A percentile compares a stretch with the other conserved stretches of the same genome.
Conservation (phyloP, 2,888 invertebrate genomes). For the Hoplodrina ambigua region DNA sequence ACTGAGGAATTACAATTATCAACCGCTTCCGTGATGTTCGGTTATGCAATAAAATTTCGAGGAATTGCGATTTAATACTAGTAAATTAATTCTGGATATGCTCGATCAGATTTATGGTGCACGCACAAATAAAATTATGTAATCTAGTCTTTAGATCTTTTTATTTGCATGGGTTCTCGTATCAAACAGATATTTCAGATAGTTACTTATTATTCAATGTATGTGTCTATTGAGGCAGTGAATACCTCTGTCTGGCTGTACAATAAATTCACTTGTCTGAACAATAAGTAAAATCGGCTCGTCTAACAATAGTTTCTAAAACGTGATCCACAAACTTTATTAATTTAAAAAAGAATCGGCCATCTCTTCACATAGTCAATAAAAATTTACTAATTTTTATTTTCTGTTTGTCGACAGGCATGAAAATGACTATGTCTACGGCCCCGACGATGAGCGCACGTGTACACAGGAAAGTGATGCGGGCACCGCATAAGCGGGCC, state of each 20-base stretch:
- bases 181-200: conserved; percentile 2
- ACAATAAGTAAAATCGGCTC: neutral
- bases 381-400: conserved; percentile 66
- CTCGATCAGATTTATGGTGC: conserved; percentile 3
- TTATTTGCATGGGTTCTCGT: conserved; percentile 3
- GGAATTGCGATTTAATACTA: conserved; percentile 16
- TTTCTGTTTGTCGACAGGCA: conserved; percentile 89
- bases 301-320: conserved; percentile 2
- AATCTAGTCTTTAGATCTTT: neutral
- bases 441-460: conserved; percentile 92
- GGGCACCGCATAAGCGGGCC: conserved; percentile 91
- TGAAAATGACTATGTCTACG: conserved; percentile 94
- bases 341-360: neutral
- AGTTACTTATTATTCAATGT: conserved; percentile 19
- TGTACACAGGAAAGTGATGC: conserved; percentile 92
- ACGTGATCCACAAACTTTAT: neutral
- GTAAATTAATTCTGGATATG: conserved; percentile 10
- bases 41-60: conserved; percentile 44
- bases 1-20: conserved; percentile 53
- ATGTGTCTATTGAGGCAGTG: conserved; percentile 1
- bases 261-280: conserved; percentile 22
- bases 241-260: conserved; percentile 2
- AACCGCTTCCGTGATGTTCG: conserved; percentile 47
- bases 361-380: conserved; percentile 55
- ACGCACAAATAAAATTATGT: conserved; percentile 1